Conservation (phyloP, 2,113 vertebrate genomes). For the Acanthochromis polyacanthus region DNA sequence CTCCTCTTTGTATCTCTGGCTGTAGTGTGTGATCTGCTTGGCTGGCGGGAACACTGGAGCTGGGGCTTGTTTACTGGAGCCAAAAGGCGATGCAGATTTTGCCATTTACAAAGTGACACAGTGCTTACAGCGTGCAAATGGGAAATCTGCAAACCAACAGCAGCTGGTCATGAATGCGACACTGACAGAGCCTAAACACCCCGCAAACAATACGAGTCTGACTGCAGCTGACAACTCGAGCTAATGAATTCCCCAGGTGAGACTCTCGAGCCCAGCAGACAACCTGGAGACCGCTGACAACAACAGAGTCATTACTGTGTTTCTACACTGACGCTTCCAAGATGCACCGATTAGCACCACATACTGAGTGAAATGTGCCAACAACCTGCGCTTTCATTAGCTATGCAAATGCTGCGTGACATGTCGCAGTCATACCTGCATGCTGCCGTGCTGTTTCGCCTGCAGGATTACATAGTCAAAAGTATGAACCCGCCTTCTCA, state of each 20-base stretch:
- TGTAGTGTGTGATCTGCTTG: constrained; percentile 42
- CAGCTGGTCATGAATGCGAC: constrained; percentile 75
- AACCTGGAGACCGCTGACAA: constrained; percentile 51
- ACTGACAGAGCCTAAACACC: constrained; percentile 59
- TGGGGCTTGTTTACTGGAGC: constrained; percentile 53
- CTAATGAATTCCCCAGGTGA: constrained; percentile 72
- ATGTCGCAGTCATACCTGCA: background rate
- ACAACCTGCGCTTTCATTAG: constrained; percentile 3
- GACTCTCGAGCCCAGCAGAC: constrained; percentile 19
- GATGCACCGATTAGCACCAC: constrained; percentile 40
- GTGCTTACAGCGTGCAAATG: constrained; percentile 64
- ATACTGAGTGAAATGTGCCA: constrained; percentile 41
- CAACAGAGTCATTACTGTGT: constrained; percentile 31
- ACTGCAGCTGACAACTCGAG: constrained; percentile 45
- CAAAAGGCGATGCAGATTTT: constrained; percentile 74
- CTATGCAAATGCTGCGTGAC: constrained; percentile 27
- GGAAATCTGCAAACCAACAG: constrained; percentile 72
- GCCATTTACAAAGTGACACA: constrained; percentile 73
- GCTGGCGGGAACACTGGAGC: constrained; percentile 34
- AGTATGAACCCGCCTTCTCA: no score
- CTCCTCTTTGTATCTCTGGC: constrained; percentile 58
- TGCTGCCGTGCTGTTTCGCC: background rate
- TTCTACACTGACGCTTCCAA: constrained; percentile 19
- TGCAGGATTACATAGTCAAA: no score
- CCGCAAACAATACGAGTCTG: constrained; percentile 50